Conservation (phyloP, 2,888 invertebrate genomes). For the Tenthredo mesomela region DNA sequence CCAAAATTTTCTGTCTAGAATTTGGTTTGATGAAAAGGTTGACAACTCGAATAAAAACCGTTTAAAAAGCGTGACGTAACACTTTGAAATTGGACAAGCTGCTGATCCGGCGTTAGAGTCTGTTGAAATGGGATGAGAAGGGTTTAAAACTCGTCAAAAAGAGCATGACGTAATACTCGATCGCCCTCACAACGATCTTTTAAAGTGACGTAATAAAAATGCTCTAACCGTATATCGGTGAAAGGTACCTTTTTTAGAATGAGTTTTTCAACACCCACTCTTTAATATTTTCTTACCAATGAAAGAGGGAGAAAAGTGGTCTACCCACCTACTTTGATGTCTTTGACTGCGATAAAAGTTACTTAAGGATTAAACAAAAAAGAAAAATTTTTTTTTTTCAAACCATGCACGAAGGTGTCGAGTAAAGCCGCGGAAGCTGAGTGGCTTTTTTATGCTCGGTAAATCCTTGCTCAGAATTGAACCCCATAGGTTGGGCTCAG, state of each 20-base stretch:
- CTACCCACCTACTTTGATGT: background rate
- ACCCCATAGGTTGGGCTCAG: background rate
- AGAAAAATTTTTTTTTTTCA: background rate
- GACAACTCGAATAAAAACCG: background rate
- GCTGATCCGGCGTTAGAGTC: background rate
- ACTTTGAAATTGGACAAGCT: background rate
- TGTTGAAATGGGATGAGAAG: background rate
- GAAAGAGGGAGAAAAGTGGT: background rate
- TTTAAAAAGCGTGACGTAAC: background rate
- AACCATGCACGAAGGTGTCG: background rate
- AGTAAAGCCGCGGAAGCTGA: conserved; percentile 3
- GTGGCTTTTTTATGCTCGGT: conserved; percentile 11
- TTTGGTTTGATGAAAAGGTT: background rate
- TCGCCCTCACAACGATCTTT: background rate
- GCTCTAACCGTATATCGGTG: background rate
- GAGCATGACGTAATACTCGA: background rate
- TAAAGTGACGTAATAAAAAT: background rate
- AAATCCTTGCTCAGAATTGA: conserved; percentile 30
- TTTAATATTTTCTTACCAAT: background rate
- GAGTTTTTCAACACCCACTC: background rate
- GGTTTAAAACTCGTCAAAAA: background rate
- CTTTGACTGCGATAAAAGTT: background rate
- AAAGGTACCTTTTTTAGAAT: background rate
- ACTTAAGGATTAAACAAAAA: background rate
- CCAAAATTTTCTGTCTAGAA: background rate